Evolutionary conservation across 2,113 vertebrate genomes (phyloP), one percentile per base, ranked within the genome.

Genomic region (Sinocyclocheilus anophthalmus): DNA sequence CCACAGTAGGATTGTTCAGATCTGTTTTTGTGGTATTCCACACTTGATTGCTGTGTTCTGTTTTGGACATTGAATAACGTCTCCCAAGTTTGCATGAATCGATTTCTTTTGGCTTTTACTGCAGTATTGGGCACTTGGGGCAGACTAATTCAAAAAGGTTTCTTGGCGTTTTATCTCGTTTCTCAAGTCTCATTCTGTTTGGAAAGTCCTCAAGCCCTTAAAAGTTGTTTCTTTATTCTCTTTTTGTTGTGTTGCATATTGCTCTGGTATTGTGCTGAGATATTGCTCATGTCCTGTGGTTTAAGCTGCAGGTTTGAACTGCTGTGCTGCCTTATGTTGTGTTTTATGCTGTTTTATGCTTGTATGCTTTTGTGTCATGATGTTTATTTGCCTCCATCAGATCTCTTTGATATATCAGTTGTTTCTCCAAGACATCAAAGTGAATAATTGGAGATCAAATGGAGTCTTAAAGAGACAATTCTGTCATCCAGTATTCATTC

Each of bases 1-100:
- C 26, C 30, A 18, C 30, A 59, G 67, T 73, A 55, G 26, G 20
- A 73, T 59, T 73, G 48, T 57, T 83, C 50, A 57, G 65, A 11
- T 39, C 45, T 72, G 65, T 83, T 72, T 83, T 73, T 39, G 65
- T 55, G 69, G 48, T 83, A 57, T 57, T 83, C 81, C 18, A 42
- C 30, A 42, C 69, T 73, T 42, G 69, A 73, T 48, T 39, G 81
- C 81, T 73, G 26, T 70, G 48, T 53, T 37, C 48, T 84, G 81
- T 26, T 84, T 82, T 82, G 63, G 63, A 67, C 79, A 45, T 69
- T 81, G 79, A 81, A 24, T 45, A 67, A 69, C 63, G 10, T 70
- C 67, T 83, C 50, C 11, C 22, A 73, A 50, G 69, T 84, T 84
- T 84, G 67, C 81, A 73, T 84, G 69, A 84, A 84, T 84, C 81